Evolutionary conservation across 2,888 invertebrate species (phyloP), one percentile per base, ranked within the genome.

Genomic region (Poecilobothrus nobilitatus): DNA sequence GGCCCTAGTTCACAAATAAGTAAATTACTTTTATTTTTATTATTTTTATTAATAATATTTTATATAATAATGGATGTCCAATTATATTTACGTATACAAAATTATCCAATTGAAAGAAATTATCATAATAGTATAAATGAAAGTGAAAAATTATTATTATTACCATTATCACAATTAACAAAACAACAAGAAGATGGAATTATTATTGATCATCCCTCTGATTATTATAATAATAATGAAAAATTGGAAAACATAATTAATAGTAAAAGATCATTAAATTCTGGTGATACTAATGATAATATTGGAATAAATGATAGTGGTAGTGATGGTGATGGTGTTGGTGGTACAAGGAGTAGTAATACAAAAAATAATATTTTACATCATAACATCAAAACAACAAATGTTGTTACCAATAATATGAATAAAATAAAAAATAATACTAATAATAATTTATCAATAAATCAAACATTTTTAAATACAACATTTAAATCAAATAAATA

Each of bases 21-120:
- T 80, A 90, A 89, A 83, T 79, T 89, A 67, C 83, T 90, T 67
- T 83, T 89, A 66, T 77, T 83, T 12, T 77, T 89, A 63, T 80
- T 91, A 22, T 77, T 88, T 70, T 70, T 84, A 68, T 80, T 88
- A 62, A 76, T 89, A 68, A 74, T 86, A 61, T 91, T 87, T 78
- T 91, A 89, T 76, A 77, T 89, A 66, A 86, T 84, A 73, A 91
- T 92, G 91, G 92, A 92, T 79, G 84, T 87, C 63, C 85, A 88
- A 74, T 81, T 91, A 71, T 91, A 88, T 81, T 77, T 89, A 74
- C 84, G 91, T 70, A 88, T 91, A 78, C 88, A 88, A 76, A 84
- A 89, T 74, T 91, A 88, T 78, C 86, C 85, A 37, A 82, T 91
- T 21, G 86, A 85, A 69, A 80, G 85, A 67, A 82, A 84, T 70